Conservation (phyloP, 2,888 invertebrate species). For the Luffia ferchaultella region DNA sequence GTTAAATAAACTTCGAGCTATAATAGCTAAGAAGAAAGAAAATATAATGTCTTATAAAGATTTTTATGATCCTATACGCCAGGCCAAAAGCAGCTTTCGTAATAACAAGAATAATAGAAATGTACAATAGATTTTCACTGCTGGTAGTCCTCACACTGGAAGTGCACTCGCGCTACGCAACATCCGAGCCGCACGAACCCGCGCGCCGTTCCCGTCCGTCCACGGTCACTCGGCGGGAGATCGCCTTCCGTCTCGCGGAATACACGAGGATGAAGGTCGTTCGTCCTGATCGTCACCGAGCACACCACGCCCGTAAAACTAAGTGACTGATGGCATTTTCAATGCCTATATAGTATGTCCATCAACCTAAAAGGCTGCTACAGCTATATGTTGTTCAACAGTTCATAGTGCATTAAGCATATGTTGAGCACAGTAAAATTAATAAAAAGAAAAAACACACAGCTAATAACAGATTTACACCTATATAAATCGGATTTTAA, state of each 20-base stretch:
- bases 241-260: too few species aligned
- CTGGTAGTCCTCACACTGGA: constrained; percentile 42
- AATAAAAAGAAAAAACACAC: too few species aligned
- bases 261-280: constrained; percentile 59
- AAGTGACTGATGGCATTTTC: neutral
- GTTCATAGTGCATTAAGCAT: neutral
- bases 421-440: too few species aligned
- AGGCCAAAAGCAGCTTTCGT: too few species aligned
- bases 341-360: neutral
- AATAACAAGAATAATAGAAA: neutral
- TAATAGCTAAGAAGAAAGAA: neutral
- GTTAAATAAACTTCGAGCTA: neutral
- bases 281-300: constrained; percentile 19
- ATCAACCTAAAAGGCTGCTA: neutral
- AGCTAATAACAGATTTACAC: too few species aligned
- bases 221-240: constrained; percentile 49
- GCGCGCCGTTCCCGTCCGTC: constrained; percentile 21
- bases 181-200: constrained; percentile 26
- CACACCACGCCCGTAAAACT: constrained; percentile 8
- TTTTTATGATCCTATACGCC: too few species aligned
- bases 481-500: too few species aligned
- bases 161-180: constrained; percentile 44
- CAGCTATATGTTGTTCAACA: neutral
- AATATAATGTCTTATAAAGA: neutral
- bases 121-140: neutral